phyloP scores from a whole-genome alignment of 2,113 vertebrate genomes.

The Ranitomeya variabilis region DNA sequence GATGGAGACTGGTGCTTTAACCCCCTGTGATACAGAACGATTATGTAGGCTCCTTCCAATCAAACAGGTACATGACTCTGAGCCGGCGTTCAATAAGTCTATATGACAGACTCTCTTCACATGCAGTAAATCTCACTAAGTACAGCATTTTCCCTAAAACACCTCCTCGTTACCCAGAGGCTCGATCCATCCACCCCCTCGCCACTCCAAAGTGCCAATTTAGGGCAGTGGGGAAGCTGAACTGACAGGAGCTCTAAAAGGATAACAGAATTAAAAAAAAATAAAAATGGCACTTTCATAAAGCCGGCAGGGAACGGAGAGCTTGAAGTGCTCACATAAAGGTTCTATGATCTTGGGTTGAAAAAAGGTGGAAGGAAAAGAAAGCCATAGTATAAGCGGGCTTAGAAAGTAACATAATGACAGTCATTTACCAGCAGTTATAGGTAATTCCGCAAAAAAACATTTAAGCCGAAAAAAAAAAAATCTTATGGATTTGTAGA shows the following conservation, averaged over 20 bases:
- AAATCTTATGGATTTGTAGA: too few relatives aligned
- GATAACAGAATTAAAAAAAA: constrained; percentile 11
- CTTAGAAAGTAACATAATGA: not conserved
- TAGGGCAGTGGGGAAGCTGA: constrained; percentile 37
- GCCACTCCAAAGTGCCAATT: constrained; percentile 44
- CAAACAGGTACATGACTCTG: constrained; percentile 3
- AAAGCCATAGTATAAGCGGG: not conserved
- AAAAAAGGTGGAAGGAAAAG: not conserved
- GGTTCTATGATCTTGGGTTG: not conserved
- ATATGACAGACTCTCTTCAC: constrained; percentile 13
- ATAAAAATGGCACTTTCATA: constrained; percentile 13
- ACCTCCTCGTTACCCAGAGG: constrained; percentile 20
- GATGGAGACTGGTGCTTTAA: constrained; percentile 29
- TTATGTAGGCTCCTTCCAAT: not conserved
- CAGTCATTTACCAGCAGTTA: not conserved
- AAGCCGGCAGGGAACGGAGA: not conserved
- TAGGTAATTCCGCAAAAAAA: not conserved
- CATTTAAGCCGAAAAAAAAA: not conserved
- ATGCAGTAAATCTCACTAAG: constrained; percentile 26
- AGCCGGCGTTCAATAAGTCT: constrained; percentile 8
- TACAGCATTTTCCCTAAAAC: constrained; percentile 43
- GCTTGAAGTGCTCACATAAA: not conserved
- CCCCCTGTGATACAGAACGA: constrained; percentile 21
- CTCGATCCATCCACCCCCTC: constrained; percentile 42
- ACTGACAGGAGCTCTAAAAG: constrained; percentile 12